These are phyloP conservation scores for Plodia interpunctella DNA, from an alignment of 1,140 invertebrate species.

Conservation along the genomic window DNA sequence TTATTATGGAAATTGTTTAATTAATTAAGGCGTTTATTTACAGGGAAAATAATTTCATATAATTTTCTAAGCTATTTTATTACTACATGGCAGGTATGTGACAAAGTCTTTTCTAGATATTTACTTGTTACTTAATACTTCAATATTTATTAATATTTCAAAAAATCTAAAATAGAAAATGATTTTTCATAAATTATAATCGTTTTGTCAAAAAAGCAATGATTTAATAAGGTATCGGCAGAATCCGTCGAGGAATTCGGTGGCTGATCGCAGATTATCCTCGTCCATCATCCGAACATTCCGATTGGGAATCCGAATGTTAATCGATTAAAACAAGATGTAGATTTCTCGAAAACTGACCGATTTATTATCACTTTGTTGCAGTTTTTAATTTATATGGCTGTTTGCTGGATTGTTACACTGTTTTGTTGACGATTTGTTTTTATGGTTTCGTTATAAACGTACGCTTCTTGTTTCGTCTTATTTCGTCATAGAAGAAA, in stretches of 20 bases:
- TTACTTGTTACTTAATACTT: too few relatives aligned
- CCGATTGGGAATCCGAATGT: slow-evolving; percentile 54
- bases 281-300: slow-evolving; percentile 63
- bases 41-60: too few relatives aligned
- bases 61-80: too few relatives aligned
- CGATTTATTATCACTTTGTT: slow-evolving; percentile 6
- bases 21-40: not conserved
- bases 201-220: slow-evolving; percentile 14
- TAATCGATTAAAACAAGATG: slow-evolving; percentile 46
- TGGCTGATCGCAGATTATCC: slow-evolving; percentile 70
- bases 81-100: too few relatives aligned
- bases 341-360: slow-evolving; percentile 46
- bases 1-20: slow-evolving; percentile 9
- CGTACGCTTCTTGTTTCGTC: too few relatives aligned
- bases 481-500: too few relatives aligned
- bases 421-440: not conserved
- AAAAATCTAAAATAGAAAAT: too few relatives aligned
- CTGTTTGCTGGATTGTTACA: not conserved
- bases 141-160: too few relatives aligned
- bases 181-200: not conserved
- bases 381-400: not conserved
- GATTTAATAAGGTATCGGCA: slow-evolving; percentile 29
- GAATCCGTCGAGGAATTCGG: slow-evolving; percentile 55
- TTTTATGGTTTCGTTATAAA: too few relatives aligned
- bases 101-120: too few relatives aligned